A percentile compares a stretch with the other conserved stretches of the same genome.
These are phyloP conservation scores for Brachionus paranguensis DNA, from an alignment of 1,140 invertebrate genomes.

Conservation along the genomic window DNA sequence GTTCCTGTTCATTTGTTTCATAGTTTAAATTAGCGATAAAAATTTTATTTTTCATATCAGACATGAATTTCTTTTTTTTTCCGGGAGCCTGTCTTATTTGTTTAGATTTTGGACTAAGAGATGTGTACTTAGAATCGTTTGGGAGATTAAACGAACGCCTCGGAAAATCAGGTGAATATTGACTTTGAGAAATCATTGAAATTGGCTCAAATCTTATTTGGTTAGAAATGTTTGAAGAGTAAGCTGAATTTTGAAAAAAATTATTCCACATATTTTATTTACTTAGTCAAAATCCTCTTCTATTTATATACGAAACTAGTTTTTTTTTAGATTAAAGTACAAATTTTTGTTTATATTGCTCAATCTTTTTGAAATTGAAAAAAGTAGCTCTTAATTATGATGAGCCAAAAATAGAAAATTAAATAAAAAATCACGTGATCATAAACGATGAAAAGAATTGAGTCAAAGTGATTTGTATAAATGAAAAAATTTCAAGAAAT, in stretches of 20 bases:
- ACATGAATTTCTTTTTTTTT: not conserved
- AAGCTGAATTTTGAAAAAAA: not conserved
- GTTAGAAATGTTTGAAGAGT: not conserved
- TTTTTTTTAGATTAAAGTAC: not conserved
- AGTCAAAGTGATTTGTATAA: not conserved
- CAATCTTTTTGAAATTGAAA: not conserved
- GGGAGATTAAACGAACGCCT: not conserved
- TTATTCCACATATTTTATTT: not conserved
- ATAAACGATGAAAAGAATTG: not conserved
- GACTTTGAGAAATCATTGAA: not conserved
- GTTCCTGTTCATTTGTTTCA: slow-evolving; percentile 45
- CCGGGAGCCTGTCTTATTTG: not conserved
- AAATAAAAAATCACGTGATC: not conserved
- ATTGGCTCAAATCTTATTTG: not conserved
- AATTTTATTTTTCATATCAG: slow-evolving; percentile 68
- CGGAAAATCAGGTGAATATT: not conserved
- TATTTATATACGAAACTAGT: not conserved
- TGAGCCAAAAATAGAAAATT: not conserved
- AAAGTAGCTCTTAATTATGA: not conserved
- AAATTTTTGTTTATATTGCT: not conserved
- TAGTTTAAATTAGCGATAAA: slow-evolving; percentile 81
- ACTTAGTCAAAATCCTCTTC: not conserved
- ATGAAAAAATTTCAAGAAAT: no score
- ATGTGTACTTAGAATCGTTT: not conserved
- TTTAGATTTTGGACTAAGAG: not conserved